These are phyloP conservation scores for Amblyjoppa proteus DNA, from an alignment of 2,888 invertebrate genomes.

Conservation along the genomic window DNA sequence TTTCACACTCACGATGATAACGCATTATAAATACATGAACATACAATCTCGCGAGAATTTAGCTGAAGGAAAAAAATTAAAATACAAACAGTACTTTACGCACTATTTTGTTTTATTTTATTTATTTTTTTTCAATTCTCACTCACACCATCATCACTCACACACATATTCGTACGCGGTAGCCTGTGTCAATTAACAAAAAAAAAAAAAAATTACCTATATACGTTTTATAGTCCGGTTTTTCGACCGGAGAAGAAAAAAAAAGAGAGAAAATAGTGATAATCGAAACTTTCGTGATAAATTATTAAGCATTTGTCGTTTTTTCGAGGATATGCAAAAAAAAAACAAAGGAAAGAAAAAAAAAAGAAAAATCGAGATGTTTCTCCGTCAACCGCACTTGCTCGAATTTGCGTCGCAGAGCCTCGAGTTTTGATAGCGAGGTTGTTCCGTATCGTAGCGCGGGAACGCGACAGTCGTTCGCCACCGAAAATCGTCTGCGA, in stretches of 20 bases:
- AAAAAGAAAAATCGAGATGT: conserved; percentile 14
- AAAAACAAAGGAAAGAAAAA: conserved; percentile 54
- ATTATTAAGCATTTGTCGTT: conserved; percentile 54
- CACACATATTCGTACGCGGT: conserved; percentile 73
- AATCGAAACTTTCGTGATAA: conserved; percentile 68
- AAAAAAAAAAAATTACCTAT: conserved; percentile 29
- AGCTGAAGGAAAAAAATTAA: conserved; percentile 3
- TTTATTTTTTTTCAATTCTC: neutral
- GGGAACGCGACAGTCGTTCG: neutral
- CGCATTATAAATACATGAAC: conserved; percentile 9
- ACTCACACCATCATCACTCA: conserved; percentile 31
- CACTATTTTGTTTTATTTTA: conserved; percentile 11
- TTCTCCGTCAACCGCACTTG: conserved; percentile 10
- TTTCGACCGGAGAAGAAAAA: conserved; percentile 39
- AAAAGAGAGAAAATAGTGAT: conserved; percentile 51
- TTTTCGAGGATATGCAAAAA: conserved; percentile 35
- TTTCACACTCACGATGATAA: conserved; percentile 41
- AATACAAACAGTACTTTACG: conserved; percentile 20
- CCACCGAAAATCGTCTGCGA: neutral
- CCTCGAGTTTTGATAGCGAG: neutral
- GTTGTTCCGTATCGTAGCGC: no score
- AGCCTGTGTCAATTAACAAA: conserved; percentile 80
- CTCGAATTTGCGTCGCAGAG: neutral
- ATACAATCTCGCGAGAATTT: neutral
- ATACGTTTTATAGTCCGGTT: conserved; percentile 58